Conservation (phyloP, 2,888 invertebrate genomes). For the Leucoptera coffeella region DNA sequence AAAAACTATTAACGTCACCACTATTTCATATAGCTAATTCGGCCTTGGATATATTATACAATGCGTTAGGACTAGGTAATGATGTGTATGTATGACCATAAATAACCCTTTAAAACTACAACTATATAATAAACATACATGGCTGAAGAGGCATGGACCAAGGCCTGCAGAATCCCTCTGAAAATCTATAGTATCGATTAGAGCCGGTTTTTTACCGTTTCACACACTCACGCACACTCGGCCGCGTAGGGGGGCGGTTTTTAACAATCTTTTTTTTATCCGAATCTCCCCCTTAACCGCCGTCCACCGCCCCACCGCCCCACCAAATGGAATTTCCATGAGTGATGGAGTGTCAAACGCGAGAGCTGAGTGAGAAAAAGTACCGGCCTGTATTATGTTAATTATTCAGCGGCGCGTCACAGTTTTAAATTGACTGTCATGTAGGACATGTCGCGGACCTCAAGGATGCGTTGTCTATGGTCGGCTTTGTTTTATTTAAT, state of each 20-base stretch:
- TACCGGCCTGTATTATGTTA: conserved; percentile 51
- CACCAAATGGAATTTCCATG: conserved; percentile 54
- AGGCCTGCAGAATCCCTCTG: conserved; percentile 33
- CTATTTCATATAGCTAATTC: no score
- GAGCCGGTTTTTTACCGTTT: conserved; percentile 39
- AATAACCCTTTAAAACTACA: no score
- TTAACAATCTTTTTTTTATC: conserved; percentile 52
- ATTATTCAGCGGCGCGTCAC: conserved; percentile 50
- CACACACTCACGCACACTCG: conserved; percentile 44
- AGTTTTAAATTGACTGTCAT: conserved; percentile 51
- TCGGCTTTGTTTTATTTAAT: no score
- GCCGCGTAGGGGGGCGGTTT: conserved; percentile 42
- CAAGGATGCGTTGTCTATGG: no score
- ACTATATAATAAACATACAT: no score
- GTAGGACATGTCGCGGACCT: no score
- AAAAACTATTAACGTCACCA: no score
- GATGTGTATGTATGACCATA: no score
- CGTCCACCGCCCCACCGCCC: conserved; percentile 39
- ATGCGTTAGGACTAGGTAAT: no score
- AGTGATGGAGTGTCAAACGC: conserved; percentile 55
- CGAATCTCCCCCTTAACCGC: conserved; percentile 43
- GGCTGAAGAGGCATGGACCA: no score
- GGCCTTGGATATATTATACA: no score
- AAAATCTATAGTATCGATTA: conserved; percentile 54
- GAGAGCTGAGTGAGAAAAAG: conserved; percentile 48